These are phyloP conservation scores for Falco punctatus DNA, from an alignment of 2,113 vertebrate genomes.

Conservation along the genomic window DNA sequence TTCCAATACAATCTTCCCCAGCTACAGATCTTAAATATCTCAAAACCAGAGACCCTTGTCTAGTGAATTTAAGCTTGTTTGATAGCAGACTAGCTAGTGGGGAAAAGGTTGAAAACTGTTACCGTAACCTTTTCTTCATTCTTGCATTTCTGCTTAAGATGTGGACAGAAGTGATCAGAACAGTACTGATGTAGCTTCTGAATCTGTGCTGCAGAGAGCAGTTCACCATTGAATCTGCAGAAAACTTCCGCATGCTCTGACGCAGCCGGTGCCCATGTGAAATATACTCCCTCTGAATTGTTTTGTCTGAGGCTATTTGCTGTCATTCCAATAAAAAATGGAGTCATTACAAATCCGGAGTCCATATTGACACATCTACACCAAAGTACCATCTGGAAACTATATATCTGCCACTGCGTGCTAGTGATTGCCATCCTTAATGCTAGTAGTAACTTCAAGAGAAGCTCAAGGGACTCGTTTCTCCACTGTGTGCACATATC, in stretches of 20 bases:
- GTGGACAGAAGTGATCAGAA: background rate
- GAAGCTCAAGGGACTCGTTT: background rate
- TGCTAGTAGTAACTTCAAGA: background rate
- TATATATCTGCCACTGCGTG: background rate
- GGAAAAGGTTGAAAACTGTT: background rate
- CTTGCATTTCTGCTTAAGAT: background rate
- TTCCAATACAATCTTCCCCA: background rate
- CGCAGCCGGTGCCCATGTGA: background rate
- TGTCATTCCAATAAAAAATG: background rate
- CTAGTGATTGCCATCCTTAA: background rate
- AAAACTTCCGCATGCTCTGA: background rate
- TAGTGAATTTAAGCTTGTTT: background rate
- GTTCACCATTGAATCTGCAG: background rate
- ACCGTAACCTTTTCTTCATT: background rate
- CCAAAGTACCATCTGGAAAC: slow-evolving; percentile 30
- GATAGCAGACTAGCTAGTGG: background rate
- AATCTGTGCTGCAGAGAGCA: background rate
- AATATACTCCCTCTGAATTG: background rate
- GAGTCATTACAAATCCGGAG: slow-evolving; percentile 12
- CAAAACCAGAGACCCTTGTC: background rate
- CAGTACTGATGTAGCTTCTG: background rate
- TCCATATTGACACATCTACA: background rate
- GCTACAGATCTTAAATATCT: background rate
- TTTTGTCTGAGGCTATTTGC: slow-evolving; percentile 28
- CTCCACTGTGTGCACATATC: background rate